Percentiles rank a stretch among this genome's conserved stretches.
phyloP scores from a whole-genome alignment of 2,797 vertebrate genomes.

The Onychomys torridus region DNA sequence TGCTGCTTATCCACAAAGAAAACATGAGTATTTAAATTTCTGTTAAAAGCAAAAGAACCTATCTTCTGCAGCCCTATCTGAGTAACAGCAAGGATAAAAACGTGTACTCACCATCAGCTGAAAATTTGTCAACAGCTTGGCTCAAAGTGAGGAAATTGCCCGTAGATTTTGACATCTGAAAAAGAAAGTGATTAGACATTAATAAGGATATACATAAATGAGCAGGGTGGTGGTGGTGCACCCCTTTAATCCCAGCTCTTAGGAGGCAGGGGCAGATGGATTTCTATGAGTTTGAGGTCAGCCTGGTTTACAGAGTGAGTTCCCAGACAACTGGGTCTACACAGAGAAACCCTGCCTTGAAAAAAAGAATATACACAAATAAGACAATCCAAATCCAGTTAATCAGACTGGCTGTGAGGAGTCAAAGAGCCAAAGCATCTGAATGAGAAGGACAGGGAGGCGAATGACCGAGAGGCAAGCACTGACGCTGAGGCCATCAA shows the following conservation, averaged over 20 bases:
- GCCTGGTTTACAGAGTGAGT: no score
- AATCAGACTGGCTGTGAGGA: background rate
- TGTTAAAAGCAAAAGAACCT: constrained; percentile 45
- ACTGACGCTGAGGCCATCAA: background rate
- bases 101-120: constrained; percentile 94
- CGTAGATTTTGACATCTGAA: constrained; percentile 99
- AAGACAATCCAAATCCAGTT: constrained; percentile 8
- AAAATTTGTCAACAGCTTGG: constrained; percentile 96
- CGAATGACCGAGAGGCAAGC: background rate
- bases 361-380: background rate
- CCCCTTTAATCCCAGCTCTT: background rate
- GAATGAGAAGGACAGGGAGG: background rate
- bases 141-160: constrained; percentile 97
- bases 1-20: background rate
- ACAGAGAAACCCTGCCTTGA: no score
- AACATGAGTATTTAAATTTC: constrained; percentile 5
- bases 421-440: background rate
- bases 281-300: background rate
- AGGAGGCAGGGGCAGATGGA: background rate
- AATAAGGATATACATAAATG: background rate
- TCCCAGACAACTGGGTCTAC: no score
- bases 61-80: background rate
- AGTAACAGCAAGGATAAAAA: constrained; percentile 16
- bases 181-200: constrained; percentile 56
- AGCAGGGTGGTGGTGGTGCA: background rate